Conservation (phyloP, 1,140 invertebrate genomes). For the Temnothorax curvispinosus region DNA sequence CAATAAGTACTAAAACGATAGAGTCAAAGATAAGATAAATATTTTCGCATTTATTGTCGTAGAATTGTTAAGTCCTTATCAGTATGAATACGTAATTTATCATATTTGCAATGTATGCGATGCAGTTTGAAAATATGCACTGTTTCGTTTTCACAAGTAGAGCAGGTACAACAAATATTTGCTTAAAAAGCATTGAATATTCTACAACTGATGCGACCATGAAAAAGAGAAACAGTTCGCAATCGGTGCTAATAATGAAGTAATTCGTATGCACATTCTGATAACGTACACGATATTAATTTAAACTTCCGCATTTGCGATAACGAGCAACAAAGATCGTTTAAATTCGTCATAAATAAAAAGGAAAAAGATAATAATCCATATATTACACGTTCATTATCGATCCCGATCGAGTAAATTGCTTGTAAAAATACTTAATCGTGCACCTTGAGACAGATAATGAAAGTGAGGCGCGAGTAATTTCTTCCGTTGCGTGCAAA, state of each 20-base stretch:
- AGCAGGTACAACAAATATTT: constrained; percentile 12
- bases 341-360: not conserved
- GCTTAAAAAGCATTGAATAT: constrained; percentile 34
- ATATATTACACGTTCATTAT: not conserved
- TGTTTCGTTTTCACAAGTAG: constrained; percentile 15
- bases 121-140: constrained; percentile 34
- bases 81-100: constrained; percentile 45
- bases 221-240: not conserved
- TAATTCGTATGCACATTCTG: constrained; percentile 8
- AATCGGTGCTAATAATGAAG: not conserved
- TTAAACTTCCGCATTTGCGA: not conserved
- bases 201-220: not conserved
- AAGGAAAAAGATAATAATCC: not conserved
- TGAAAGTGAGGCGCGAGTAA: not conserved
- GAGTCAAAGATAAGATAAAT: constrained; percentile 45
- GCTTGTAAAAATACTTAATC: not conserved
- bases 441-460: not conserved
- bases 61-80: constrained; percentile 30
- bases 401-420: not conserved
- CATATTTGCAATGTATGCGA: constrained; percentile 4
- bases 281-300: constrained; percentile 9
- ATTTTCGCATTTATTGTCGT: constrained; percentile 43
- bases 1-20: not conserved
- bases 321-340: not conserved
- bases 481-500: not conserved